These are phyloP conservation scores for Rhinatrema bivittatum DNA, from an alignment of 2,797 vertebrate species.

Conservation along the genomic window DNA sequence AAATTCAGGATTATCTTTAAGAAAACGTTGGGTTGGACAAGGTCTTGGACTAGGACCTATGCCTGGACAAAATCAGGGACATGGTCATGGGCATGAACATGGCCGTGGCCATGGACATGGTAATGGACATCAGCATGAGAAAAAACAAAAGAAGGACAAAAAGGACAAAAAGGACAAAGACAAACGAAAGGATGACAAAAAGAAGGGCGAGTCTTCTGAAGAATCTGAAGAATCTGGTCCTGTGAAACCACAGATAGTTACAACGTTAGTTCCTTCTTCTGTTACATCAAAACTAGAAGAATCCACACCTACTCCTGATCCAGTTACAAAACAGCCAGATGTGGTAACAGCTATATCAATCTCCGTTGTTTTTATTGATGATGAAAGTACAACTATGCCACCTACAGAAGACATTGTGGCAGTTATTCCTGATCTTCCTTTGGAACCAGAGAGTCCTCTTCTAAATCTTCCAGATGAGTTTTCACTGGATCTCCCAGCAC, in stretches of 20 bases:
- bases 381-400: no score
- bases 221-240: slow-evolving; percentile 47
- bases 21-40: no score
- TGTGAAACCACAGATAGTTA: background rate
- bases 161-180: slow-evolving; percentile 25
- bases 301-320: background rate
- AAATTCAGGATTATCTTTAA: no score
- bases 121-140: slow-evolving; percentile 1
- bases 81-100: slow-evolving; percentile 1
- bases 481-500: slow-evolving; percentile 29
- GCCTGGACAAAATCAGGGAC: background rate
- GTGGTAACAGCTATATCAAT: background rate
- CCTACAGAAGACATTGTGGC: no score
- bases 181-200: slow-evolving; percentile 15
- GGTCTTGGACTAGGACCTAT: background rate
- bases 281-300: no score
- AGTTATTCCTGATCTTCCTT: slow-evolving; percentile 7
- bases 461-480: slow-evolving; percentile 17
- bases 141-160: slow-evolving; percentile 16
- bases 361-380: background rate
- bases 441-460: slow-evolving; percentile 6
- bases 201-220: slow-evolving; percentile 46
- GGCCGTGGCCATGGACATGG: slow-evolving; percentile 5
- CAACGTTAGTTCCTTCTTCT: background rate
- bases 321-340: background rate